phyloP scores from a whole-genome alignment of 1,140 invertebrate species.

The Eulimnadia texana region DNA sequence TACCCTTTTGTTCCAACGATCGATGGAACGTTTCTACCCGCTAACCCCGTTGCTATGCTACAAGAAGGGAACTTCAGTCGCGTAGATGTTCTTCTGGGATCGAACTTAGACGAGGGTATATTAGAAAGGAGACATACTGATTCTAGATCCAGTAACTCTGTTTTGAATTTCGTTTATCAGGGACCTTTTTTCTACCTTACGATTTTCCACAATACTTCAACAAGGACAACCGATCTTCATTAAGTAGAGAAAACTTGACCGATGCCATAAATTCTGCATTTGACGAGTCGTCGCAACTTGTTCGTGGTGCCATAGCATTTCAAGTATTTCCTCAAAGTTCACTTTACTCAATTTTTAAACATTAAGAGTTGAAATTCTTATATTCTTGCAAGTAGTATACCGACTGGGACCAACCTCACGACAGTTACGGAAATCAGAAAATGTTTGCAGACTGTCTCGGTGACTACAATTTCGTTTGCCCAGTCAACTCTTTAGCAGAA shows the following conservation, averaged over 20 bases:
- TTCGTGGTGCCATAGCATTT: constrained; percentile 76
- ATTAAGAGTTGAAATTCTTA: too few relatives aligned
- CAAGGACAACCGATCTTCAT: constrained; percentile 60
- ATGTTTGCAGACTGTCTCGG: constrained; percentile 75
- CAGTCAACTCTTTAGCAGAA: constrained; percentile 75
- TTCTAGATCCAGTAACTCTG: too few relatives aligned
- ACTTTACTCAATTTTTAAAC: too few relatives aligned
- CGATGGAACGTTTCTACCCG: constrained; percentile 66
- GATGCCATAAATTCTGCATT: constrained; percentile 76
- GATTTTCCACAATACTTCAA: constrained; percentile 81
- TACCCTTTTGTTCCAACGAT: constrained; percentile 77
- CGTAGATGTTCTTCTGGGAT: constrained; percentile 69
- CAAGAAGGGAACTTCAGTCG: constrained; percentile 57
- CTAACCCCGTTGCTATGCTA: constrained; percentile 65
- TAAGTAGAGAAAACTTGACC: constrained; percentile 66
- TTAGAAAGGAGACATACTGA: too few relatives aligned
- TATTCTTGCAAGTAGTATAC: too few relatives aligned
- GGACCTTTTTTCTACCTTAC: constrained; percentile 78
- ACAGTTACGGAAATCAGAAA: constrained; percentile 64
- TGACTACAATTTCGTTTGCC: constrained; percentile 88
- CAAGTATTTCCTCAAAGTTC: constrained; percentile 53
- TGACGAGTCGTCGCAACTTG: constrained; percentile 63
- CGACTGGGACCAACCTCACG: constrained; percentile 69
- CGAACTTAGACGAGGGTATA: constrained; percentile 83
- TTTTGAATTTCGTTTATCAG: too few relatives aligned